Conservation (phyloP, 1,140 invertebrate genomes). For the Leptinotarsa texana region DNA sequence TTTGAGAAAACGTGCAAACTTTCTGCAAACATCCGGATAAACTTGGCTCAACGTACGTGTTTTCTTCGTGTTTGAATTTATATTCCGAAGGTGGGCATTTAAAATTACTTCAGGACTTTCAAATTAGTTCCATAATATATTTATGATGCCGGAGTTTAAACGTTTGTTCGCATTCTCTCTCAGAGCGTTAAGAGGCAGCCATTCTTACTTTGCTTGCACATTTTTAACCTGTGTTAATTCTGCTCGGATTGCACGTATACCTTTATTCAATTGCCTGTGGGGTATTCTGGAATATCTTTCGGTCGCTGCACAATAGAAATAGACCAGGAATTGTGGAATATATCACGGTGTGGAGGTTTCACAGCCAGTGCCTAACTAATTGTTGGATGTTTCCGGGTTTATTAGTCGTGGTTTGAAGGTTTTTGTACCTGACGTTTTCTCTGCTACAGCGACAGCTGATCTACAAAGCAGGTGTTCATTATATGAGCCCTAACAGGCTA, state of each 20-base stretch:
- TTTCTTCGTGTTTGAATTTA: constrained; percentile 44
- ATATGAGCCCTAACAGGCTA: too few species aligned
- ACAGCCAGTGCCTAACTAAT: too few species aligned
- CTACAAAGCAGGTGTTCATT: too few species aligned
- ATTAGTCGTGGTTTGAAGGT: too few species aligned
- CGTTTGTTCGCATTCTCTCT: constrained; percentile 7
- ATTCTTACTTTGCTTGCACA: neutral
- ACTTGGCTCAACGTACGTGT: constrained; percentile 43
- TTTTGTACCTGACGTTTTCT: too few species aligned
- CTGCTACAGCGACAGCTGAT: too few species aligned
- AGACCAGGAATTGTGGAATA: neutral
- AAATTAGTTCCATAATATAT: constrained; percentile 50
- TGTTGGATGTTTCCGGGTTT: too few species aligned
- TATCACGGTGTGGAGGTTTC: too few species aligned
- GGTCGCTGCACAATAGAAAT: neutral
- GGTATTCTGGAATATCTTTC: neutral
- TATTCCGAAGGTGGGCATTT: constrained; percentile 45
- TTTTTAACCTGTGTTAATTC: constrained; percentile 1
- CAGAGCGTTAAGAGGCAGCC: neutral
- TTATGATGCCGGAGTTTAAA: constrained; percentile 40
- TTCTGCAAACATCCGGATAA: constrained; percentile 49
- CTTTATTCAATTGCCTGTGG: constrained; percentile 1
- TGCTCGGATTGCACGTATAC: neutral
- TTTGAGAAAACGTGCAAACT: constrained; percentile 49
- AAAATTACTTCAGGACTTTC: constrained; percentile 51